These are phyloP conservation scores for Pelosia muscerda DNA, from an alignment of 2,888 invertebrate species.

Conservation along the genomic window DNA sequence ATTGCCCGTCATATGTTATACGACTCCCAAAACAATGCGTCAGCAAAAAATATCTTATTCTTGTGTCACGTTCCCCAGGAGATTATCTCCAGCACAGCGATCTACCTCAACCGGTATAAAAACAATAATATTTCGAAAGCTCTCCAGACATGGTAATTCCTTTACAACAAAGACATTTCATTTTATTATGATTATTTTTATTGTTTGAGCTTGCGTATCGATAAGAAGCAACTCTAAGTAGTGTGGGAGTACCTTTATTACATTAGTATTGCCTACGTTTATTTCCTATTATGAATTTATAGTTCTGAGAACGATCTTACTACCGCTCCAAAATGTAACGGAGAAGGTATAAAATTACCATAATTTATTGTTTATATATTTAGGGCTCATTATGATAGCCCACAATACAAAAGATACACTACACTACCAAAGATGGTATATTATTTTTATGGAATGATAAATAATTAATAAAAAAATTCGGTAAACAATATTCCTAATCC, in stretches of 20 bases:
- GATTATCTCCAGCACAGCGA: conserved; percentile 71
- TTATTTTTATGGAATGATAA: conserved; percentile 29
- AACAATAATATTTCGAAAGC: conserved; percentile 65
- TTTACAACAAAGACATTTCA: conserved; percentile 48
- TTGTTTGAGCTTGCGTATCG: conserved; percentile 47
- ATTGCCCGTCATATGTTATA: conserved; percentile 42
- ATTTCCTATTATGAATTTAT: conserved; percentile 66
- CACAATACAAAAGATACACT: conserved; percentile 30
- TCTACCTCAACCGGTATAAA: conserved; percentile 69
- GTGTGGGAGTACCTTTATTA: conserved; percentile 68
- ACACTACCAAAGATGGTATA: conserved; percentile 25
- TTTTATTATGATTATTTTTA: conserved; percentile 49
- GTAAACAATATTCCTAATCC: conserved; percentile 36
- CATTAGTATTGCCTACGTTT: conserved; percentile 62
- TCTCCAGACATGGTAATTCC: conserved; percentile 46
- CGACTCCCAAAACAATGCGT: conserved; percentile 74
- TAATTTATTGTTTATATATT: conserved; percentile 53
- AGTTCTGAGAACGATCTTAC: conserved; percentile 60
- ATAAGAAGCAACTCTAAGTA: conserved; percentile 50
- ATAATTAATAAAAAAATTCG: conserved; percentile 23
- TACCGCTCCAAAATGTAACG: conserved; percentile 62
- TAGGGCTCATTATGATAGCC: conserved; percentile 44
- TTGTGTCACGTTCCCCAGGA: conserved; percentile 73
- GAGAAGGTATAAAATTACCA: conserved; percentile 53
- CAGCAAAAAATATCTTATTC: conserved; percentile 74